Base-by-base conservation (phyloP, 2,888 invertebrate species). In the Helobdella robusta region DNA sequence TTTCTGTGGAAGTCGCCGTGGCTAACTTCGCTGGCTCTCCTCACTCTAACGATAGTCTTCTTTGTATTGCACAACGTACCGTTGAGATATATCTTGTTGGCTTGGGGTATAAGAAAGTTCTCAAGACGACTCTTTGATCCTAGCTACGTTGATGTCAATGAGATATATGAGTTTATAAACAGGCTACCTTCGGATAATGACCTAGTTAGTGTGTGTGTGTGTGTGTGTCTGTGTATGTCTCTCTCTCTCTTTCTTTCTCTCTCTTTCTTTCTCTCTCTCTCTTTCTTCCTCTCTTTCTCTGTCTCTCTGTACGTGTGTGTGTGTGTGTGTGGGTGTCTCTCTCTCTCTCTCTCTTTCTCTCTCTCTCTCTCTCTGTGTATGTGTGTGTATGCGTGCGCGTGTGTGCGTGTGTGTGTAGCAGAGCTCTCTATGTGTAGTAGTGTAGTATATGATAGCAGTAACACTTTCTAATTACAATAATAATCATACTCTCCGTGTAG, bases 1-100 rank as follows among this genome's bases (percentile, higher is more conserved):
- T 90, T 92, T 82, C 93, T 94, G 81, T 98, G 95, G 83, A 91
- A 93, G 68, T 89, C 93, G 78, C 93, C 95, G 69, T 95, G 93
- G 83, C 82, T 98, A 72, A 93, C 94, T 74, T 90, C 89, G 83
- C 83, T 98, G 79, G 91, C 93, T 23, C 88, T 94, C 73, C 80
- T 87, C 48, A 84, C 91, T 74, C 81, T 92, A 62, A 77, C 86
- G 67, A 82, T 86, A 60, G 89, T 86, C 15, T 85, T 86, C 72
- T 71, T 89, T 62, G 86, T 95, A 11, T 82, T 98, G 20, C 95
- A 93, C 77, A 84, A 88, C 71, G 85, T 98, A 75, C 94, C 95
- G 48, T 80, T 94, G 62, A 84, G 93, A 75, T 89, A 88, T 79
- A 83, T 97, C 58, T 84, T 97, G 62, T 86, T 97, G 84, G 84